phyloP scores from a whole-genome alignment of 2,888 invertebrate species.

The Stenoptilia bipunctidactyla region DNA sequence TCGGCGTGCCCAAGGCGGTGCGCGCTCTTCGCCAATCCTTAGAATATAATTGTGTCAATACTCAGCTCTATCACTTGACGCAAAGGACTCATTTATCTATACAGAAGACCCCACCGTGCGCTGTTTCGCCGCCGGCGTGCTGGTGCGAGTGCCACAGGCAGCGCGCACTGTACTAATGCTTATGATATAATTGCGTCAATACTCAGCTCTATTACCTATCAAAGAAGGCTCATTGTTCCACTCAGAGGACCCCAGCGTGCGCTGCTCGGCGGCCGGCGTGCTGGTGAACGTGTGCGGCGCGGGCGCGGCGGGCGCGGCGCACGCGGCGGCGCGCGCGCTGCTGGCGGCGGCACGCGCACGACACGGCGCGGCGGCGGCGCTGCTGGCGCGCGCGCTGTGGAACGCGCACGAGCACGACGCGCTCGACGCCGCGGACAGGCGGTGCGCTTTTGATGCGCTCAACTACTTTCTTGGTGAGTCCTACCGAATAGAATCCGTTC shows the following conservation, averaged over 20 bases:
- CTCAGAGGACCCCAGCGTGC: slow-evolving; percentile 16
- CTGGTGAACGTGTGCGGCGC: slow-evolving; percentile 79
- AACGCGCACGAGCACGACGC: slow-evolving; percentile 33
- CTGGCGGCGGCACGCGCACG: slow-evolving; percentile 31
- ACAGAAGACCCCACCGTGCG: slow-evolving; percentile 33
- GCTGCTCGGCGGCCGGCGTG: slow-evolving; percentile 85
- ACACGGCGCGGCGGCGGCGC: slow-evolving; percentile 50
- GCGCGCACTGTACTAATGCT: slow-evolving; percentile 19
- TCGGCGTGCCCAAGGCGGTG: too few species aligned
- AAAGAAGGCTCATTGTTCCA: too few species aligned
- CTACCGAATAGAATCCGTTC: accelerated
- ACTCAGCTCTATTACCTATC: too few species aligned
- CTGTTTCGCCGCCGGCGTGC: slow-evolving; percentile 83
- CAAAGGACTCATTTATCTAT: too few species aligned
- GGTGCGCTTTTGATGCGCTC: slow-evolving; percentile 47
- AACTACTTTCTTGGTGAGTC: slow-evolving; percentile 79
- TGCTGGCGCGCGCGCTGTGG: slow-evolving; percentile 24
- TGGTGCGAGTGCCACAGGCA: slow-evolving; percentile 58
- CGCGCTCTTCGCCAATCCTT: too few species aligned
- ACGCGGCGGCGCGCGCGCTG: slow-evolving; percentile 48
- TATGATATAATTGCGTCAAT: too few species aligned
- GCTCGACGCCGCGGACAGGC: slow-evolving; percentile 27
- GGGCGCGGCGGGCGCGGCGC: slow-evolving; percentile 24
- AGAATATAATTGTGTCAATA: too few species aligned
- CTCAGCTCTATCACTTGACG: too few species aligned